Evolutionary conservation across 2,113 vertebrate genomes (phyloP), one percentile per base, ranked within the genome.

Genomic region (Sphaerodactylus townsendi): DNA sequence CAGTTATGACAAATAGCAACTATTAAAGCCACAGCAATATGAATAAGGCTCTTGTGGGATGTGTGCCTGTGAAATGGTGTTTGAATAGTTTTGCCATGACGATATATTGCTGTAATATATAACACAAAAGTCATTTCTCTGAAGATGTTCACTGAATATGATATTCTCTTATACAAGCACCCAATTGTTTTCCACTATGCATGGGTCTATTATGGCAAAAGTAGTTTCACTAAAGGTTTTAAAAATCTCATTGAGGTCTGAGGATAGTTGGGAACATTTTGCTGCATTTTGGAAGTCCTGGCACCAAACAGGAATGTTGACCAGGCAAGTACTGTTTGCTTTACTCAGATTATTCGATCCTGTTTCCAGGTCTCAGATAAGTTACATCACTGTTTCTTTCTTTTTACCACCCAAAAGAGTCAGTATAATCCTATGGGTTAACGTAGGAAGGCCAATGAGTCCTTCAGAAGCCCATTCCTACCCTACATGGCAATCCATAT

Each of bases 111-210:
- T 82, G n/a, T 64, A 83, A 83, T 87, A 71, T 6, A 82, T 84
- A 82, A 90, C 83, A 11, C 66, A 89, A 91, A 89, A 59, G 17
- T 37, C 75, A 2, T 85, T 88, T 85, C 76, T 83, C 70, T 74
- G 73, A 86, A 33, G 39, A 35, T 85, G 44, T 85, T 79, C 0
- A 0, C n/a, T 37, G 71, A 87, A 84, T 79, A 37, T 30, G 50
- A 50, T 48, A 68, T 53, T 50, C 37, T 35, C 69, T 62, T 64
- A 68, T 86, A 82, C 62, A 59, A 46, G 89, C 62, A 56, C 65
- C 44, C 80, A 33, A 23, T 79, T 83, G n/a, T 65, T 81, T 85
- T 83, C 46, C 65, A 35, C 21, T 84, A 46, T 75, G 76, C 81
- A 39, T 14, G 19, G 50, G 33, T 35, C 41, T n/a, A 46, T 30